These are phyloP conservation scores for Zonitis immaculata DNA, from an alignment of 2,888 invertebrate species.

Conservation along the genomic window DNA sequence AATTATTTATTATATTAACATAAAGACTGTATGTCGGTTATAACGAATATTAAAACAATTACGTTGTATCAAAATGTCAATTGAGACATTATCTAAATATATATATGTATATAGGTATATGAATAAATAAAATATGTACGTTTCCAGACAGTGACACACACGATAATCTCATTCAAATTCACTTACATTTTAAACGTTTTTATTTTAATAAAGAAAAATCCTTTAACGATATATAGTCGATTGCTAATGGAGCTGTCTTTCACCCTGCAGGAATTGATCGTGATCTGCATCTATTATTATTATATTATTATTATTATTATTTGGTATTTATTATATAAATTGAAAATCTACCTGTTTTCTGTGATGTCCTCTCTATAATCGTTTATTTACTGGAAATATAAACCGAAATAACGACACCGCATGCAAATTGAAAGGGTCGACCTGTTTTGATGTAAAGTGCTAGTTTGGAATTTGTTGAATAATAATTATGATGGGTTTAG, in stretches of 20 bases:
- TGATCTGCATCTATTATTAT: slow-evolving; percentile 29
- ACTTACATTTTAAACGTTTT: background rate
- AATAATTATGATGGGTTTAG: background rate
- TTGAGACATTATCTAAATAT: slow-evolving; percentile 11
- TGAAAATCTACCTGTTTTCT: background rate
- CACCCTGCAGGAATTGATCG: slow-evolving; percentile 29
- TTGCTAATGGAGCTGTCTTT: slow-evolving; percentile 36
- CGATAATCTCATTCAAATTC: slow-evolving; percentile 12
- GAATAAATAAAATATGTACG: background rate
- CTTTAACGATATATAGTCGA: too few species aligned
- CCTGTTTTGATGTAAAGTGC: slow-evolving; percentile 2
- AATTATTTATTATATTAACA: slow-evolving; percentile 11
- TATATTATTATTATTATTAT: too few species aligned
- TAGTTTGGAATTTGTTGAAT: slow-evolving; percentile 2
- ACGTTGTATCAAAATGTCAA: slow-evolving; percentile 15
- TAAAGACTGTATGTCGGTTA: background rate
- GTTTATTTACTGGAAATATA: slow-evolving; percentile 1
- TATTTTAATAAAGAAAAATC: background rate
- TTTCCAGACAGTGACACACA: slow-evolving; percentile 1
- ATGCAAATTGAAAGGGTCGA: background rate
- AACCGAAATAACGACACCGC: slow-evolving; percentile 1
- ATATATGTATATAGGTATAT: background rate
- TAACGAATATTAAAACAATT: slow-evolving; percentile 16
- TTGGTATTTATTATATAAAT: too few species aligned
- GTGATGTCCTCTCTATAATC: background rate